Evolutionary conservation across 2,113 vertebrate species (phyloP).

Genomic region (Plestiodon gilberti): DNA sequence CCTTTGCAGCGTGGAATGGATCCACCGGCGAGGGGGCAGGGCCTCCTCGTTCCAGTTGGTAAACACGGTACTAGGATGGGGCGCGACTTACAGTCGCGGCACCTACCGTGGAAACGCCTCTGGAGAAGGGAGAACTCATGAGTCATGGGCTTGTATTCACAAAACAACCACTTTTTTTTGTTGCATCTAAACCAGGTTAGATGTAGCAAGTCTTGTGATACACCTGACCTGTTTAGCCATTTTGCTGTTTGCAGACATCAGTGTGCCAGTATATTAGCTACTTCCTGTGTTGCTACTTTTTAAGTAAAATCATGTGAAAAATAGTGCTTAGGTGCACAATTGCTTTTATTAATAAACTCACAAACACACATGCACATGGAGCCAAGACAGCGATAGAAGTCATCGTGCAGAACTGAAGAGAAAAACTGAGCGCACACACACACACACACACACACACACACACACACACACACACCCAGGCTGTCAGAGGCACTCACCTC

Average conservation of each 20-base stretch:
- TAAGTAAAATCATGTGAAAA: no score
- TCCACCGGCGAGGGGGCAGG: no score
- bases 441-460: neutral
- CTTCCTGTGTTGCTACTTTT: neutral
- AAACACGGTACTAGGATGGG: no score
- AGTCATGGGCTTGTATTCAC: no score
- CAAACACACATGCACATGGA: neutral
- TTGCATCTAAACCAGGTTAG: no score
- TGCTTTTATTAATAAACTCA: neutral
- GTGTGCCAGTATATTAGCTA: no score
- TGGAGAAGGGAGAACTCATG: no score
- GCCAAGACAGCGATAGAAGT: neutral
- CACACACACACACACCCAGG: neutral
- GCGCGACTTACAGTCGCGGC: no score
- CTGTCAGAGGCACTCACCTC: neutral
- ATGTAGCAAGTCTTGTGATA: neutral
- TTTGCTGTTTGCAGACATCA: neutral
- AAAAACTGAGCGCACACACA: neutral
- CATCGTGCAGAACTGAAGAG: neutral
- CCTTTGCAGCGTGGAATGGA: no score
- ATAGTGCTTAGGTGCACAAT: neutral
- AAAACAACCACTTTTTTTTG: no score
- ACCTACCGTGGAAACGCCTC: no score
- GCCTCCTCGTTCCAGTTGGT: no score
- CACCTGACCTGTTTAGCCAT: neutral